Evolutionary conservation across 2,888 invertebrate species (phyloP), one percentile per base, ranked within the genome.

Genomic region (Agapostemon virescens): DNA sequence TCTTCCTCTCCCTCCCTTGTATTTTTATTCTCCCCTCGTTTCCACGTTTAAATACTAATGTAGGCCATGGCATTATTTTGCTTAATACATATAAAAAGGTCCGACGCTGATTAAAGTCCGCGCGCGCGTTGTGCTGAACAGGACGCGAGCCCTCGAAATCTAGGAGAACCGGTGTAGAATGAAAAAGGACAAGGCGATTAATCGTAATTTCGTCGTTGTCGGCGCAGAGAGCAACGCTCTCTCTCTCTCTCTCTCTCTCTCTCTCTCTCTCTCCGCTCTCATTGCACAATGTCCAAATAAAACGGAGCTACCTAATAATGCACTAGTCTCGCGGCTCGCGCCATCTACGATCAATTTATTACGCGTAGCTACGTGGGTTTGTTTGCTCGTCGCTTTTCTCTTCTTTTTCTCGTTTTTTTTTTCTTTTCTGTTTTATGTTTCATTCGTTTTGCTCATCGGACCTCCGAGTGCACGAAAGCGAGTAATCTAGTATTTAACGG

Each of bases 11-110:
- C 55, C 38, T 63, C 66, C 67, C 68, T 69, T 79, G 73, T 17
- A 36, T 69, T 69, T 23, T 69, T 49, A 6, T 20, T 52, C 23
- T 71, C 76, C 42, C 40, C n/a, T 64, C 33, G 36, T 74, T 70
- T 77, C 84, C 82, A 87, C 81, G 77, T 87, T 90, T 88, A 87
- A 85, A 89, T 85, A 88, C 88, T 91, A 90, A 87, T 88, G 78
- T 90, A 91, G 91, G 91, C 91, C 91, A 90, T 90, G 88, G 86
- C 86, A 85, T 90, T 88, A 85, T 89, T 86, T 61, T 85, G 26
- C 83, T 86, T 84, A 86, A 69, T 81, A 87, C 85, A 84, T 86
- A 86, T 87, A 86, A 84, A 85, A 85, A 86, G 85, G 83, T 83
- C 85, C 85, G 79, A 88, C 79, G 77, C 83, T 69, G 66, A 30